Evolutionary conservation across 2,888 invertebrate species (phyloP), one percentile per base, ranked within the genome.

Genomic region (Hydriomena furcata): DNA sequence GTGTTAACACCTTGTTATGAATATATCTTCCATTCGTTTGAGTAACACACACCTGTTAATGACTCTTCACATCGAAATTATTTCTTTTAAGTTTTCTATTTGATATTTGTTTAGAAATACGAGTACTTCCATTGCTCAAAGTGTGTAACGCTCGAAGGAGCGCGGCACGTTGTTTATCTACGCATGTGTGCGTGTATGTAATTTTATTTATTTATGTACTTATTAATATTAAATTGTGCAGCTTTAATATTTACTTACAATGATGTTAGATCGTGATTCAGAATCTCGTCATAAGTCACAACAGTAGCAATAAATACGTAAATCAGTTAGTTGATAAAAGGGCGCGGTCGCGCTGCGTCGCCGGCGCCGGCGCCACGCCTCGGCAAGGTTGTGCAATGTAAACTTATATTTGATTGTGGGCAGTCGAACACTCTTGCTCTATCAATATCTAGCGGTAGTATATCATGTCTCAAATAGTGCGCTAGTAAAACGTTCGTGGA

Each of bases 221-320:
- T 87, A 82, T 79, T 80, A 79, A 79, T 80, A 84, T 43, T 87
- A 85, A 86, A 86, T 86, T 87, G 78, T 84, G 83, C 90, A 90
- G 90, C 90, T 90, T 90, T 90, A 90, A 90, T 89, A 83, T 87
- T 85, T 84, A 86, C 86, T 86, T 89, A 87, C 87, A 87, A 84
- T 84, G 85, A 86, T 86, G 79, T 88, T 89, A 89, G 88, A 82
- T 85, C 89, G 89, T 89, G 89, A 88, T 90, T 89, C 85, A 84
- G 89, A 89, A 89, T 90, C 90, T 89, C 88, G 89, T 89, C 86
- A 85, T 88, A 88, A 87, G 89, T 90, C 89, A 89, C 90, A 90
- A 89, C 83, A 85, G 88, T 88, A 90, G 89, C 85, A 86, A 87
- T 88, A 84, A 73, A 79, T 77, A 79, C 75, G 78, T 82, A 77